Evolutionary conservation across 2,113 vertebrate genomes (phyloP).

Genomic region (Oreocharis arfaki): DNA sequence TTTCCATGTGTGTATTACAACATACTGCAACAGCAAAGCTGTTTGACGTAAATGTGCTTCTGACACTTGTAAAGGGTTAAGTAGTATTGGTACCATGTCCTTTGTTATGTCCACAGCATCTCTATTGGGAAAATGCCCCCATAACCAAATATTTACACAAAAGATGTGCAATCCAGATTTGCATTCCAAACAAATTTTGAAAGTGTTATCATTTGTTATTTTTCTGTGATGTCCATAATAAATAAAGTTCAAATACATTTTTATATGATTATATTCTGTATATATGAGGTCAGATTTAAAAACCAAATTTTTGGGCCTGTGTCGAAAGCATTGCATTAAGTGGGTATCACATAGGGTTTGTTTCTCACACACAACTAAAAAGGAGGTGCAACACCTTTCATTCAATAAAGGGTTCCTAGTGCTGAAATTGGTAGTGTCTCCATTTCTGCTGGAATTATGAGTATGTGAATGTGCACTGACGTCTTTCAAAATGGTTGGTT

Average conservation of each 20-base stretch:
- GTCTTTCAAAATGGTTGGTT: not conserved
- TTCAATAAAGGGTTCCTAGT: not conserved
- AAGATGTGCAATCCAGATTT: not conserved
- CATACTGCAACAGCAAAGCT: not conserved
- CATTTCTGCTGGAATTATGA: not conserved
- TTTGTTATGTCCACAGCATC: not conserved
- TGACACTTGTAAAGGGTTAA: not conserved
- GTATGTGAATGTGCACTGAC: not conserved
- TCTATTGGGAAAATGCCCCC: not conserved
- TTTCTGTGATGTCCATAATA: not conserved
- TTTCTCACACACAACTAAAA: not conserved
- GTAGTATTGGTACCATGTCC: no score
- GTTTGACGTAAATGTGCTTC: not conserved
- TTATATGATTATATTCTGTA: not conserved
- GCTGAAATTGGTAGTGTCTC: not conserved
- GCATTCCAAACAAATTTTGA: not conserved
- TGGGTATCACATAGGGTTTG: not conserved
- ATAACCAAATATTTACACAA: not conserved
- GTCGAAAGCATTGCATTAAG: not conserved
- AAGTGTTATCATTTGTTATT: rapidly evolving
- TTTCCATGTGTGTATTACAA: rapidly evolving
- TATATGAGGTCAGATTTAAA: not conserved
- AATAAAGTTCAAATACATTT: not conserved
- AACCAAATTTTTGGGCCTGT: not conserved
- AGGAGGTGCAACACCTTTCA: not conserved